Base-by-base conservation (phyloP, 2,888 invertebrate genomes). In the Metacarcinus magister region DNA sequence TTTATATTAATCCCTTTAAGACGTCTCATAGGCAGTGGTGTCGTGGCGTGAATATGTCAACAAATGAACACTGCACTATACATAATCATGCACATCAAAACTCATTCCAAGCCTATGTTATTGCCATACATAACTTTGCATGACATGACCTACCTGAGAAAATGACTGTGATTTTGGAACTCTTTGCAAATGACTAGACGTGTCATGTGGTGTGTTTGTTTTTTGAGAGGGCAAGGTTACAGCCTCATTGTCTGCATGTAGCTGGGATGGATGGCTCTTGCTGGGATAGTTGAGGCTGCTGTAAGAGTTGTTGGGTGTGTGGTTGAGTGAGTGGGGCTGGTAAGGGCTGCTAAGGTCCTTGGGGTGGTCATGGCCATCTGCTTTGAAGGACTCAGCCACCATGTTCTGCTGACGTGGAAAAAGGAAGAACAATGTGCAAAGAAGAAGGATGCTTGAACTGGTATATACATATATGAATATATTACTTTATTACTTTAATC, bases 101-200 rank as follows among this genome's bases (percentile, higher is more conserved):
- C 54, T 13, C 54, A 0, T 54, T 16, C 54, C 16, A 16, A 54
- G 8, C 10, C 54, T 54, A 54, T 54, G 54, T 28, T 28, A n/a
- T 75, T n/a, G 75, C 28, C 4, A 75, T 8, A 28, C n/a, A 7
- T 75, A 75, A 75, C n/a, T 1, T 28, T 28, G 5, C 7, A 13
- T 19, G 46, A 16, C 23, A 13, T 19, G 46, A 16, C 23, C 46
- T 96, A 96, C 96, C 28, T 96, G 96, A 23, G 93, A 92, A 87
- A 93, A 96, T n/a, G 93, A 93, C 89, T 93, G 96, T 54, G 96
- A 94, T 28, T 94, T 96, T 8, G 92, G 94, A 8, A 23, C 60
- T 67, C 91, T 90, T 43, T 95, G 43, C 16, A 48, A 43, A 39
- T 54, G 23, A 19, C n/a, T 4, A 4, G 10, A 44, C n/a, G n/a